Evolutionary conservation across 2,797 vertebrate species (phyloP).

Genomic region (Mus caroli): DNA sequence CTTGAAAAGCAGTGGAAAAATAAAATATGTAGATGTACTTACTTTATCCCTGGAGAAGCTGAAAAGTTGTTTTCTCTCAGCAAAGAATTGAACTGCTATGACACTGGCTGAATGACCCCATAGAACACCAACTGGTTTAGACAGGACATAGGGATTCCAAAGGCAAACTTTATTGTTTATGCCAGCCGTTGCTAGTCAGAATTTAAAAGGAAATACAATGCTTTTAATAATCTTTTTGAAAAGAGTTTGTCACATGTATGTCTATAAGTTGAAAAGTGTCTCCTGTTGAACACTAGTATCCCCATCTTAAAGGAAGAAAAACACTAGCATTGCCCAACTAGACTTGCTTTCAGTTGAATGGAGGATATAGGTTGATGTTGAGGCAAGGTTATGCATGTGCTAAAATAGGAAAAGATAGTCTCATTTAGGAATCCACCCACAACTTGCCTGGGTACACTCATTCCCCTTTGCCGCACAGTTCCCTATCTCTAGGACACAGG

Average conservation of each 20-base stretch:
- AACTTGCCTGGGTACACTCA: not conserved
- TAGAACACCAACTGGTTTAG: conserved; percentile 89
- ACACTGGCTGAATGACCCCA: conserved; percentile 90
- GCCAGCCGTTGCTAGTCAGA: conserved; percentile 91
- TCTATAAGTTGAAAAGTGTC: not conserved
- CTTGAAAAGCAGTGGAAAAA: not conserved
- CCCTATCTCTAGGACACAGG: not conserved
- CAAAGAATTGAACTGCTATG: conserved; percentile 90
- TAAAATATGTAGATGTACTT: conserved; percentile 60
- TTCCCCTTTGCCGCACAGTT: not conserved
- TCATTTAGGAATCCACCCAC: not conserved
- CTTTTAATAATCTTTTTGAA: conserved; percentile 67
- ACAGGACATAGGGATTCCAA: conserved; percentile 93
- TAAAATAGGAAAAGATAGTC: not conserved
- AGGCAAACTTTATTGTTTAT: conserved; percentile 91
- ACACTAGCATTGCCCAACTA: not conserved
- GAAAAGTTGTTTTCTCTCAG: conserved; percentile 90
- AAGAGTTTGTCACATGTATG: not conserved
- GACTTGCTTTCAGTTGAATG: not conserved
- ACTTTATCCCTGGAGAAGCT: conserved; percentile 94
- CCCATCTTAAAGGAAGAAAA: not conserved
- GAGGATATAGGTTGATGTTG: not conserved
- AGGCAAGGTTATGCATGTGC: fast-evolving
- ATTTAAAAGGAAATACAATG: conserved; percentile 47
- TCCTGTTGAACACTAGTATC: not conserved